phyloP scores from a whole-genome alignment of 2,888 invertebrate genomes.

The Ectobius pallidus region DNA sequence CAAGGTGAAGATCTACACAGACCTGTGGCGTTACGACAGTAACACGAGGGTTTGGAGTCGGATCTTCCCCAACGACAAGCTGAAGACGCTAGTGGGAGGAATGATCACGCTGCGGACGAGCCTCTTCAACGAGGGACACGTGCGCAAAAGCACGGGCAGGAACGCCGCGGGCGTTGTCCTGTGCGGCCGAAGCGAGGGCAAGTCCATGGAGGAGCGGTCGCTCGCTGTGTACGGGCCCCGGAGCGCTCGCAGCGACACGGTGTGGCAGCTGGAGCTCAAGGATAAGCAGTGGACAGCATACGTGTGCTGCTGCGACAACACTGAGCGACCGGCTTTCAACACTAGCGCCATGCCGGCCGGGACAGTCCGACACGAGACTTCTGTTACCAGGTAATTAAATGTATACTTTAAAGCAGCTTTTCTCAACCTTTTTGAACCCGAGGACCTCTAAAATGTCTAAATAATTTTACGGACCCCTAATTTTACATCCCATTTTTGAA shows the following conservation, averaged over 20 bases:
- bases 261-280: conserved; percentile 44
- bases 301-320: conserved; percentile 46
- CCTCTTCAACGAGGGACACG: conserved; percentile 17
- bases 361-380: neutral
- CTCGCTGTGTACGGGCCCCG: conserved; percentile 40
- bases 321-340: neutral
- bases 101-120: conserved; percentile 24
- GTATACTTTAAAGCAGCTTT: too few relatives aligned
- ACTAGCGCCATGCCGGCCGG: neutral
- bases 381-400: too few relatives aligned
- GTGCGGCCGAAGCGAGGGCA: conserved; percentile 29
- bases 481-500: too few relatives aligned
- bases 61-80: conserved; percentile 34
- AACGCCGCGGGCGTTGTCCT: conserved; percentile 20
- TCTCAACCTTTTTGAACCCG: too few relatives aligned
- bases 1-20: conserved; percentile 34
- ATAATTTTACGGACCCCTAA: too few relatives aligned
- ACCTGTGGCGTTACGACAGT: conserved; percentile 40
- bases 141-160: neutral
- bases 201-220: conserved; percentile 20
- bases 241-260: conserved; percentile 39
- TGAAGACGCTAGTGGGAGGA: conserved; percentile 21
- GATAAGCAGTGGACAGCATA: conserved; percentile 49
- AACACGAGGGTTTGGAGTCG: conserved; percentile 29
- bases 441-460: too few relatives aligned